These are phyloP conservation scores for Cyclophora albipunctata DNA, from an alignment of 2,888 invertebrate species.

Conservation along the genomic window DNA sequence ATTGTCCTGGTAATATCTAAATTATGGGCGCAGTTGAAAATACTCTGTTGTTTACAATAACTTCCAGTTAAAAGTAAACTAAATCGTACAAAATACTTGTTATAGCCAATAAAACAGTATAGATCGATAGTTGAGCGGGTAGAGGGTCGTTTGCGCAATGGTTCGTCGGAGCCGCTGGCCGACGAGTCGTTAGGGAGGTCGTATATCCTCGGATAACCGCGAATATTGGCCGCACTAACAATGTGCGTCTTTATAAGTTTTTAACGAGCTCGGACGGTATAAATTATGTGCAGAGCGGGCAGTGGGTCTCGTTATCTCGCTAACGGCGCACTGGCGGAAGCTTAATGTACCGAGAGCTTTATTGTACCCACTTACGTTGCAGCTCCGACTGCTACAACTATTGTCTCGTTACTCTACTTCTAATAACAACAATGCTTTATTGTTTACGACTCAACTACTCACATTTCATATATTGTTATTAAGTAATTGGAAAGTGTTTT, in stretches of 20 bases:
- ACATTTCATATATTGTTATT: not conserved
- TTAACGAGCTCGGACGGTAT: constrained; percentile 75
- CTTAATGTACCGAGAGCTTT: constrained; percentile 74
- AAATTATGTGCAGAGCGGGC: constrained; percentile 72
- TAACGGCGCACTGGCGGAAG: constrained; percentile 71
- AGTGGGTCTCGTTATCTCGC: constrained; percentile 73
- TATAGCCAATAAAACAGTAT: constrained; percentile 16
- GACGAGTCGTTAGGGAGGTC: constrained; percentile 60
- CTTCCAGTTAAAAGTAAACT: too few relatives aligned
- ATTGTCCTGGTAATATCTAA: too few relatives aligned
- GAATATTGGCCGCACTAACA: constrained; percentile 74
- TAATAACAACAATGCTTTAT: constrained; percentile 11
- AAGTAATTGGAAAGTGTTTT: not conserved
- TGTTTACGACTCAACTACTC: not conserved
- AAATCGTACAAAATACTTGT: too few relatives aligned
- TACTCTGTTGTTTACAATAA: too few relatives aligned
- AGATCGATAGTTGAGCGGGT: constrained; percentile 27
- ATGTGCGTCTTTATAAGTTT: constrained; percentile 76
- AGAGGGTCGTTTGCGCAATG: constrained; percentile 47
- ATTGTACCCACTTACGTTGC: constrained; percentile 69
- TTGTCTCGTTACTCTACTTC: constrained; percentile 28
- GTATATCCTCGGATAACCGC: constrained; percentile 62
- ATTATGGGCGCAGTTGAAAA: too few relatives aligned
- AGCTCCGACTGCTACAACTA: constrained; percentile 30
- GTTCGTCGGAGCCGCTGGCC: constrained; percentile 30